Base-by-base conservation (phyloP, 2,888 invertebrate species). In the Luffia ferchaultella region DNA sequence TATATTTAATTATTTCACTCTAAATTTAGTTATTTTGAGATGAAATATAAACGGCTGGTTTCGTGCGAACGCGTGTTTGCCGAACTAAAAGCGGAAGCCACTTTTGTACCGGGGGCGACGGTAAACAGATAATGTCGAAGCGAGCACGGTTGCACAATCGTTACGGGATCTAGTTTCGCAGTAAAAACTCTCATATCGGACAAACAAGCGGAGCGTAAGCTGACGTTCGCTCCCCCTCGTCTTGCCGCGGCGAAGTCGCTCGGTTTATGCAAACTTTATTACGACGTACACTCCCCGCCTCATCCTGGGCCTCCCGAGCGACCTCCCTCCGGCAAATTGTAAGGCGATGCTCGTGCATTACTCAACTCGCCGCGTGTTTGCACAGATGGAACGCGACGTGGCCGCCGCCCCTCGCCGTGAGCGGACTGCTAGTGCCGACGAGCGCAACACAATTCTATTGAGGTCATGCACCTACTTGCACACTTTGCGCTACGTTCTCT, bases 241-340 rank as follows among this genome's bases (percentile, higher is more conserved):
- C 52, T 56, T 57, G 64, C 67, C 67, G 65, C 68, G 67, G 63
- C 70, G 68, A 71, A 76, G 75, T 73, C 70, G 63, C 62, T 65
- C 64, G 65, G 73, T 76, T 73, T 76, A 70, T 77, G 77, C 77
- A 79, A 79, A 82, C 77, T 79, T 79, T 80, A 79, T 79, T 80
- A 79, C 70, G 61, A 68, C 69, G 70, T 72, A 70, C 61, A 70
- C 61, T 61, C 61, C 63, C 63, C 61, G 18, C 48, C 56, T 55
- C 59, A 52, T 42, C 52, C 49, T 42, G 17, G n/a, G 42, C 59
- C 55, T 61, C 56, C 58, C 50, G 48, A 17, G 42, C 56, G 57
- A 56, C 58, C 63, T 62, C 65, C 65, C 57, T 54, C 56, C 58
- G 55, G 68, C 65, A 68, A 69, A 71, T 71, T 71, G 75, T 73